phyloP scores from a whole-genome alignment of 2,888 invertebrate species.

The Clitarchus hookeri region DNA sequence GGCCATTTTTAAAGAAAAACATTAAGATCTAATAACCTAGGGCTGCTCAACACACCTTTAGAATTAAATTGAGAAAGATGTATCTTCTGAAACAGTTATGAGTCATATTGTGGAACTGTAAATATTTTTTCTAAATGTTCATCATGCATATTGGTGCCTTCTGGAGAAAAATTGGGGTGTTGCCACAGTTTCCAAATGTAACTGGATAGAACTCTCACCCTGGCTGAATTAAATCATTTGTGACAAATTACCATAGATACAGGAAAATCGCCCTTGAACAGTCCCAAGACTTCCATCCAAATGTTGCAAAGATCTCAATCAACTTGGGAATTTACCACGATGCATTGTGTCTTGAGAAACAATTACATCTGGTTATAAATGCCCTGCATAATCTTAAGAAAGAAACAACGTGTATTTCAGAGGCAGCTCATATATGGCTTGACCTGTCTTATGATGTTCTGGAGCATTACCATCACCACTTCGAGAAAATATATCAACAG shows the following conservation, averaged over 20 bases:
- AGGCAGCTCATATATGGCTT: background rate
- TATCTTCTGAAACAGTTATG: too few relatives aligned
- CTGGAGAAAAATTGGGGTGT: too few relatives aligned
- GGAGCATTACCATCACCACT: background rate
- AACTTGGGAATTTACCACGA: background rate
- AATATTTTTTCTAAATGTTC: too few relatives aligned
- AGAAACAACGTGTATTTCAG: conserved; percentile 11
- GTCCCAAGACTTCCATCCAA: background rate
- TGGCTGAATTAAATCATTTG: too few relatives aligned
- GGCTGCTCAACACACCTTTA: too few relatives aligned
- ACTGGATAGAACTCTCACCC: too few relatives aligned
- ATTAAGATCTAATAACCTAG: too few relatives aligned
- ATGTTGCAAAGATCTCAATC: background rate
- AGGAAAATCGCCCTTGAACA: background rate
- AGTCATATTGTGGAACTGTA: too few relatives aligned
- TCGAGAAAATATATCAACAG: background rate
- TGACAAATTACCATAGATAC: background rate
- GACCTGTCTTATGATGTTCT: conserved; percentile 11
- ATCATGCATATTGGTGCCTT: too few relatives aligned
- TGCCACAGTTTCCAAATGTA: too few relatives aligned
- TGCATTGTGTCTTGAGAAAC: background rate
- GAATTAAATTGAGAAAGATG: too few relatives aligned
- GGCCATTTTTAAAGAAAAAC: too few relatives aligned
- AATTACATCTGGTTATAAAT: background rate
- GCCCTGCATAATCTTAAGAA: background rate